Evolutionary conservation across 2,888 invertebrate species (phyloP).

Genomic region (Tenthredo mesomela): DNA sequence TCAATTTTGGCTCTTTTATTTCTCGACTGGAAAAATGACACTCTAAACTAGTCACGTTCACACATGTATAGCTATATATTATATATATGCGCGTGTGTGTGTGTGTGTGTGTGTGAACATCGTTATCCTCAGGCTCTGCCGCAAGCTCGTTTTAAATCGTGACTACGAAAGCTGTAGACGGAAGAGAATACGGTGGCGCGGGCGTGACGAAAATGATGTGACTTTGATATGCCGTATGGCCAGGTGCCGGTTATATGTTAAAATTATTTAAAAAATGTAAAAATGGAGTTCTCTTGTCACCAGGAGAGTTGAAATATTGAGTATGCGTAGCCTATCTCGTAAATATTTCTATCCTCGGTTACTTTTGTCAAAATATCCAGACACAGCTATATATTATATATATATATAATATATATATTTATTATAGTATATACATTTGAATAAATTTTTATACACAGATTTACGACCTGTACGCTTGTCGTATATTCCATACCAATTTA

Average conservation of each 20-base stretch:
- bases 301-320: conserved; percentile 29
- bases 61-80: too few species aligned
- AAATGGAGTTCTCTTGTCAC: conserved; percentile 1
- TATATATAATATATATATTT: too few species aligned
- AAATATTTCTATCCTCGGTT: conserved; percentile 18
- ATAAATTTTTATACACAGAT: conserved; percentile 23
- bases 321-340: conserved; percentile 24
- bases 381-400: neutral
- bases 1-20: neutral
- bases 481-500: conserved; percentile 38
- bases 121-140: neutral
- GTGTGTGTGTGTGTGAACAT: neutral
- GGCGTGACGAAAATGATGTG: conserved; percentile 28
- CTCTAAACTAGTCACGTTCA: conserved; percentile 3
- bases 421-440: neutral
- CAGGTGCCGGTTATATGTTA: neutral
- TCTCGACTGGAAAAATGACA: neutral
- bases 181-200: neutral
- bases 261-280: conserved; percentile 42
- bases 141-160: conserved; percentile 12
- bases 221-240: conserved; percentile 43
- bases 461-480: conserved; percentile 31
- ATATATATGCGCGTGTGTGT: too few species aligned
- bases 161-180: neutral
- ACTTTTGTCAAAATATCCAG: conserved; percentile 12